phyloP scores from a whole-genome alignment of 2,888 invertebrate genomes.

The Dorcus hopei region DNA sequence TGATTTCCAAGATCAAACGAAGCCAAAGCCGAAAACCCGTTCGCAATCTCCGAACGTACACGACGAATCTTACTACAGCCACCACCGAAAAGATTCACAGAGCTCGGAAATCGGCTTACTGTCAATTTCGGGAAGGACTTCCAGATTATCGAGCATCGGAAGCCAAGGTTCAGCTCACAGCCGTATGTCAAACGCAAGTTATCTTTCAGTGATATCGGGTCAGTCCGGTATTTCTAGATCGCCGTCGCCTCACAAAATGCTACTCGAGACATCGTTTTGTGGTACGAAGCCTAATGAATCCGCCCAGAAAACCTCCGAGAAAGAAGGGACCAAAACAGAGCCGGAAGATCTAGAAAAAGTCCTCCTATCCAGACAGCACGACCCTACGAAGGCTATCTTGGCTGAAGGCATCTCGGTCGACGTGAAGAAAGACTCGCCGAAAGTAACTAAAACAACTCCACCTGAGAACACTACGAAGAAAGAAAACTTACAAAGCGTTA shows the following conservation, averaged over 20 bases:
- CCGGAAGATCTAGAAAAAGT: conserved; percentile 55
- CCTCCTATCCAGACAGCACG: conserved; percentile 59
- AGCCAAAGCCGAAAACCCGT: conserved; percentile 37
- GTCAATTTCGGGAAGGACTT: conserved; percentile 75
- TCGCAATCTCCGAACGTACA: conserved; percentile 42
- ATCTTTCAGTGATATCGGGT: conserved; percentile 56
- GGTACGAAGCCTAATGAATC: conserved; percentile 69
- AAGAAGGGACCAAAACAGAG: conserved; percentile 41
- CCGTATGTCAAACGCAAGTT: conserved; percentile 54
- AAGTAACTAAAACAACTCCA: conserved; percentile 32
- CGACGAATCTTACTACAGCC: conserved; percentile 37
- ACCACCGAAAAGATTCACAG: conserved; percentile 52
- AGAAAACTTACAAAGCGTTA: conserved; percentile 13
- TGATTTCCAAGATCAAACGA: conserved; percentile 67
- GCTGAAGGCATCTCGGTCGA: conserved; percentile 60
- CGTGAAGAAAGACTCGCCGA: conserved; percentile 20
- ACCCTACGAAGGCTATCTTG: conserved; percentile 62
- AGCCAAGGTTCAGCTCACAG: conserved; percentile 62
- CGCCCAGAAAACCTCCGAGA: conserved; percentile 27
- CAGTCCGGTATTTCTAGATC: conserved; percentile 62
- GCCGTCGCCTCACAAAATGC: conserved; percentile 88
- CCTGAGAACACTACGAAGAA: conserved; percentile 35
- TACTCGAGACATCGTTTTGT: conserved; percentile 87
- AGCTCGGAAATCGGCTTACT: conserved; percentile 76
- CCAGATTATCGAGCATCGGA: conserved; percentile 74